Evolutionary conservation across 2,113 vertebrate species (phyloP), one percentile per base, ranked within the genome.

Genomic region (Aythya baeri): DNA sequence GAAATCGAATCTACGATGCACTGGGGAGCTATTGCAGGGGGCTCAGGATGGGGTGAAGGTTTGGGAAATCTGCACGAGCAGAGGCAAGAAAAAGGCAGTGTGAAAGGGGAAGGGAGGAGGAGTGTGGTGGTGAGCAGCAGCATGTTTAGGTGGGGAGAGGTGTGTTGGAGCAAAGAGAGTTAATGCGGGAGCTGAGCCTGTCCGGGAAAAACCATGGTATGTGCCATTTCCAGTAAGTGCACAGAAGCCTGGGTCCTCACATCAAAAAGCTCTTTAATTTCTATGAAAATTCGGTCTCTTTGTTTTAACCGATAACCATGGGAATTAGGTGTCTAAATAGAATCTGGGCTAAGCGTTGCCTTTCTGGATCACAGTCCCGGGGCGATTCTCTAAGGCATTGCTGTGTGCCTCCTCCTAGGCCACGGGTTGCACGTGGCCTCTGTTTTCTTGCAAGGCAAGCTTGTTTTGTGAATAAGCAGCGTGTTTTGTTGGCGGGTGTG

Each of bases 11-110:
- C 25, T 91, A 91, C 22, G 29, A 80, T 14, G 55, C 86, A 25
- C 25, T 7, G 25, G 93, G 93, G 92, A 91, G 91, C 86, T 77
- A 6, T 86, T 92, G 66, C 92, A 73, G 58, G 34, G 79, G 83
- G 29, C 43, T 72, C 52, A 78, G 66, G 54, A 59, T 79, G n/a
- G 65, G 49, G 41, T 57, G 13, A 79, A 59, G 73, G 13, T 76
- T 76, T 90, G 67, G 74, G 46, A 89, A 90, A 58, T 79, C 70
- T 63, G 26, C 41, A 25, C 32, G 15, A 84, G 82, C 83, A 67
- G 36, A 75, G 62, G n/a, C 43, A 82, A 32, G 43, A 65, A 57
- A 63, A 57, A 84, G 32, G 36, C 15, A 32, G 13, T 58, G 50
- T 15, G 27, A 27, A 9, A 72, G 43, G n/a, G 29, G 23, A 18